phyloP scores from a whole-genome alignment of 2,888 invertebrate species.

The Eumacrocentrus americanus region DNA sequence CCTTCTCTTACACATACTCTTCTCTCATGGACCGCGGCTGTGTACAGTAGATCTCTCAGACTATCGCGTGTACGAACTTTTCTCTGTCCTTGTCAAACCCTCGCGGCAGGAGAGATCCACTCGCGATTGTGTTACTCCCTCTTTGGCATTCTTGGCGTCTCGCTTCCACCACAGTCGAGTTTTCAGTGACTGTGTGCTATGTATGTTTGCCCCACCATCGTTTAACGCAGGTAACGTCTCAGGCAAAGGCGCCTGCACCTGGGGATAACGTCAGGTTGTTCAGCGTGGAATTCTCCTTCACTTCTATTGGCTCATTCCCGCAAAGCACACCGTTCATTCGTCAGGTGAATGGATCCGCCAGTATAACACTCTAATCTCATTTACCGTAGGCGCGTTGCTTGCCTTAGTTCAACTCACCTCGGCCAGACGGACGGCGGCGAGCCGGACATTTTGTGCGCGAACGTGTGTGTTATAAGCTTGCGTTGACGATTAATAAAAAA shows the following conservation, averaged over 20 bases:
- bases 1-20: conserved; percentile 6
- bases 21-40: neutral
- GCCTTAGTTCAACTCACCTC: conserved; percentile 58
- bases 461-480: conserved; percentile 9
- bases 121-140: conserved; percentile 10
- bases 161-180: conserved; percentile 10
- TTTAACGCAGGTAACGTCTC: conserved; percentile 43
- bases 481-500: neutral
- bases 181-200: too few relatives aligned
- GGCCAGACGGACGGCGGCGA: conserved; percentile 52
- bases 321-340: conserved; percentile 25
- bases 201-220: conserved; percentile 16
- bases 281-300: neutral
- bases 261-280: conserved; percentile 46
- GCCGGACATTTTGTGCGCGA: conserved; percentile 32
- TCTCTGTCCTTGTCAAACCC: conserved; percentile 1
- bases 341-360: conserved; percentile 24
- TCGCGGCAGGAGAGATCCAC: conserved; percentile 14
- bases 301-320: conserved; percentile 38
- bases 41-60: neutral
- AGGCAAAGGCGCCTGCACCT: conserved; percentile 55
- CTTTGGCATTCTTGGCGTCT: conserved; percentile 14
- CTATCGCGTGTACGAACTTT: conserved; percentile 13
- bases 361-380: conserved; percentile 54
- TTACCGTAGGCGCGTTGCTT: conserved; percentile 56